phyloP scores from a whole-genome alignment of 2,113 vertebrate species.

The Aleadryas rufinucha region DNA sequence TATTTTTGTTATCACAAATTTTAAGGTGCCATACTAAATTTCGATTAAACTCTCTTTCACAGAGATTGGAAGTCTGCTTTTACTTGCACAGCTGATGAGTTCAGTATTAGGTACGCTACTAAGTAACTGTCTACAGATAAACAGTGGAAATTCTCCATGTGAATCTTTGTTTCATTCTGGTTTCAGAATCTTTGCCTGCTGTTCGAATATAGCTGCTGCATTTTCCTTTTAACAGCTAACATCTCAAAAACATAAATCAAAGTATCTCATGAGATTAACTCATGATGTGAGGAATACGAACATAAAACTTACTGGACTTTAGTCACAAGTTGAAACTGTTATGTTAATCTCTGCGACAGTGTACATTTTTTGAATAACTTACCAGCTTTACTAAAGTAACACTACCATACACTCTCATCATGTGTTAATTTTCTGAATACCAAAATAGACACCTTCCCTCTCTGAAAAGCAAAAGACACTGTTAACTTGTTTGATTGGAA shows the following conservation, averaged over 20 bases:
- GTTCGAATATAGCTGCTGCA: background rate
- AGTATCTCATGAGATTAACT: background rate
- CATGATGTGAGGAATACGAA: background rate
- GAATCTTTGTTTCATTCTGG: background rate
- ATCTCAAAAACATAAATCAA: background rate
- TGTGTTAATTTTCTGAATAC: background rate
- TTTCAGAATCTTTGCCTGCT: background rate
- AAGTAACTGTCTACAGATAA: background rate
- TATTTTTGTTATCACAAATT: background rate
- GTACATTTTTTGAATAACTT: conserved; percentile 46
- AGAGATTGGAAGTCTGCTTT: background rate
- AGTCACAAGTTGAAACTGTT: conserved; percentile 16
- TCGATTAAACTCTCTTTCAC: background rate
- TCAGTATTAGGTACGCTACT: background rate
- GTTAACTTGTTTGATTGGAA: background rate
- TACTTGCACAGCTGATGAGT: background rate
- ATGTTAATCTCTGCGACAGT: background rate
- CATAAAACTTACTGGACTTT: background rate
- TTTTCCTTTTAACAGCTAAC: background rate
- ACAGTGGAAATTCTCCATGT: background rate
- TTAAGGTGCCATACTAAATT: background rate
- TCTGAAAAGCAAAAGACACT: background rate
- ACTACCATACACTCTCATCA: background rate
- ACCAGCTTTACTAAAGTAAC: background rate
- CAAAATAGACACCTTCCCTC: background rate